Evolutionary conservation across 2,888 invertebrate species (phyloP).

Genomic region (Meloe dianella): DNA sequence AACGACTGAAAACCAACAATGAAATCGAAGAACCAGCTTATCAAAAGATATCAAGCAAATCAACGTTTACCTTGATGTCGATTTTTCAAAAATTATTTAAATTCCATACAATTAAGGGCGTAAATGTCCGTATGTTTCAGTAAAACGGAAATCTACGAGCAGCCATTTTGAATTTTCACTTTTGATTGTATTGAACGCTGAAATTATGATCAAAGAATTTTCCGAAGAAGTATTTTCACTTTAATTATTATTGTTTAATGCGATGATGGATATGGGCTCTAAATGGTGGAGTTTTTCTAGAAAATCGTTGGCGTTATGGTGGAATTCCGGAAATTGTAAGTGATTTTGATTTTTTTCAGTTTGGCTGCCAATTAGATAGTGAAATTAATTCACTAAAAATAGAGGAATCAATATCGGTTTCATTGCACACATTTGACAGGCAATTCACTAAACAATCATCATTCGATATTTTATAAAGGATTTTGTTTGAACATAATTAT

Average conservation of each 20-base stretch:
- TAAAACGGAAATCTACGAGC: slow-evolving; percentile 52
- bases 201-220: slow-evolving; percentile 16
- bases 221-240: not conserved
- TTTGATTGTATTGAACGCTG: slow-evolving; percentile 57
- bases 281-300: no score
- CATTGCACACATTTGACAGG: slow-evolving; percentile 46
- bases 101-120: slow-evolving; percentile 41
- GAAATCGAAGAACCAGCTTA: not conserved
- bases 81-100: not conserved
- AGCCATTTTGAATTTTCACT: slow-evolving; percentile 62
- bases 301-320: not conserved
- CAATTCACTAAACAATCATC: not conserved
- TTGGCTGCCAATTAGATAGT: slow-evolving; percentile 42
- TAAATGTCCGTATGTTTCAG: slow-evolving; percentile 49
- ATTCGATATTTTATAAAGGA: not conserved
- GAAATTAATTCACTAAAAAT: slow-evolving; percentile 52
- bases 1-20: not conserved
- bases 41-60: not conserved
- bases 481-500: not conserved
- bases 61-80: not conserved
- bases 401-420: slow-evolving; percentile 53
- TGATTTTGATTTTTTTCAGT: slow-evolving; percentile 15
- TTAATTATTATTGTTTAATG: no score
- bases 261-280: no score
- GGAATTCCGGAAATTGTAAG: slow-evolving; percentile 19